phyloP scores from a whole-genome alignment of 2,797 vertebrate genomes.

The Peromyscus aztecus region DNA sequence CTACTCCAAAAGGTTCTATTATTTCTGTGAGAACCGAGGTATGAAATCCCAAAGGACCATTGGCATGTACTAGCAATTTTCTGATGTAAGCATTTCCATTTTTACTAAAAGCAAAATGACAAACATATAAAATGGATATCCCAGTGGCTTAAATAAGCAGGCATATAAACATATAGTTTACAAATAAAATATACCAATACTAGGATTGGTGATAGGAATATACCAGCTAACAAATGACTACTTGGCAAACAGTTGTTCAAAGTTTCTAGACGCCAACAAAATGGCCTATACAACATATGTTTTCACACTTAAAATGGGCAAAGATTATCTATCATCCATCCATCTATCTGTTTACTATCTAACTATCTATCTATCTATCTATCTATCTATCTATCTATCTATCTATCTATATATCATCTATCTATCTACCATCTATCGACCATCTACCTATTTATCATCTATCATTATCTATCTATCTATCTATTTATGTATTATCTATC shows the following conservation, averaged over 20 bases:
- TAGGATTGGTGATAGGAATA: neutral
- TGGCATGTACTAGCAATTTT: neutral
- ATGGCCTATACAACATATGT: neutral
- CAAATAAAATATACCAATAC: constrained; percentile 11
- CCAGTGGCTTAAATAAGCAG: neutral
- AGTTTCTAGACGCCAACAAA: neutral
- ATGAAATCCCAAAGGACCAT: constrained; percentile 13
- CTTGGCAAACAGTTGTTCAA: constrained; percentile 42
- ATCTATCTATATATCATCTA: neutral
- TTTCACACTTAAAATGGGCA: constrained; percentile 23
- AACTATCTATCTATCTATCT: neutral
- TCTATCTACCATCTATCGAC: neutral
- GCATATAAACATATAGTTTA: constrained; percentile 5
- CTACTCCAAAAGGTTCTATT: constrained; percentile 63
- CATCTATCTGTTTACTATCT: neutral
- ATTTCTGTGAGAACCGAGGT: constrained; percentile 57
- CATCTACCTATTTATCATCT: too few species aligned
- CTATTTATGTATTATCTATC: neutral
- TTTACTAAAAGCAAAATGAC: constrained; percentile 69
- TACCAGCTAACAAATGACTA: constrained; percentile 15
- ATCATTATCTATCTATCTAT: too few species aligned
- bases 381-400: too few species aligned
- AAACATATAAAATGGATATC: constrained; percentile 7
- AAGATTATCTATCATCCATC: neutral
- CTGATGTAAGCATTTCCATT: constrained; percentile 72